Evolutionary conservation across 2,888 invertebrate genomes (phyloP).

Genomic region (Drosophila merina): DNA sequence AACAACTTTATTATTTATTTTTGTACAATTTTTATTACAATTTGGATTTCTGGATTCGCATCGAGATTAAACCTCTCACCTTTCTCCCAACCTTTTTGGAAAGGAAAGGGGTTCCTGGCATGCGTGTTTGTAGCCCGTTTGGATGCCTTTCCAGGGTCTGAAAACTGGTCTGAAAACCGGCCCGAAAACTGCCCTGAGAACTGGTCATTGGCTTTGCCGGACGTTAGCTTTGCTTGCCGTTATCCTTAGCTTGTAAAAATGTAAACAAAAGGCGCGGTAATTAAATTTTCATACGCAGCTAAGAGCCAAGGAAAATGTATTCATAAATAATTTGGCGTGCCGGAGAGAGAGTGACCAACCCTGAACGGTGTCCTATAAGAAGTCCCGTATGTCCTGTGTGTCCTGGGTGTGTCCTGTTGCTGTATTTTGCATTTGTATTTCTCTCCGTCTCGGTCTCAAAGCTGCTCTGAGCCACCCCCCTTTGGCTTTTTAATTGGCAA

Average conservation of each 20-base stretch:
- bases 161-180: constrained; percentile 18
- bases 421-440: constrained; percentile 24
- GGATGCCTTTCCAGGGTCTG: background rate
- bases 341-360: constrained; percentile 35
- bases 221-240: constrained; percentile 42
- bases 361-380: constrained; percentile 12
- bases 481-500: constrained; percentile 67
- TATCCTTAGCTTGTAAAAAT: constrained; percentile 58
- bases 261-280: constrained; percentile 74
- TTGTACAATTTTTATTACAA: background rate
- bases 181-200: constrained; percentile 19
- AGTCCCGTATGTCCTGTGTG: background rate
- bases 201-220: constrained; percentile 50
- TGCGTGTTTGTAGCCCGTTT: constrained; percentile 67
- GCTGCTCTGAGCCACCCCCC: background rate
- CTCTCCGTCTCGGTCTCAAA: background rate
- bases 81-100: no score
- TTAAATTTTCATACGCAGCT: constrained; percentile 68
- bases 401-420: constrained; percentile 38
- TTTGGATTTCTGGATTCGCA: no score
- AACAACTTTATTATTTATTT: no score
- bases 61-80: background rate
- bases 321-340: constrained; percentile 63
- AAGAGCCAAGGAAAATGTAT: constrained; percentile 58
- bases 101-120: background rate